Evolutionary conservation across 2,888 invertebrate genomes (phyloP).

Genomic region (Cataglyphis rosenhaueri): DNA sequence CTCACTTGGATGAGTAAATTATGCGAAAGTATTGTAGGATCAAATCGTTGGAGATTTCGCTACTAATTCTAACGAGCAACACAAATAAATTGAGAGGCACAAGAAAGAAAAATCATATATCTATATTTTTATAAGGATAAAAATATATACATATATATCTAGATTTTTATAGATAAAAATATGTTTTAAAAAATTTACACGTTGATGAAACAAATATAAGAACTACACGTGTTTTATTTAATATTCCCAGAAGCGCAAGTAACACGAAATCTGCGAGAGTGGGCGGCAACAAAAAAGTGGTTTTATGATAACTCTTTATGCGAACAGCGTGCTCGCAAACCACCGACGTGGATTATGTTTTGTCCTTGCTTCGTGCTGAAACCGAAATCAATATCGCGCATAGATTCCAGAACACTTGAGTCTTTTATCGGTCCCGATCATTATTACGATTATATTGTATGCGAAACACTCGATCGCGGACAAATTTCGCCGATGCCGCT

Average conservation of each 20-base stretch:
- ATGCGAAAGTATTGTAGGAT: neutral
- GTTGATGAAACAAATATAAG: conserved; percentile 8
- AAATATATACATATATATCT: neutral
- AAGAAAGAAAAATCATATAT: too few relatives aligned
- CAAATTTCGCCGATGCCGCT: conserved; percentile 8
- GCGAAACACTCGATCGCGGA: neutral
- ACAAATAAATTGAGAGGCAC: neutral
- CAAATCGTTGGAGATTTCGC: neutral
- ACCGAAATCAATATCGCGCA: conserved; percentile 27
- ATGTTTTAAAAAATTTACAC: neutral
- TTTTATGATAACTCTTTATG: conserved; percentile 8
- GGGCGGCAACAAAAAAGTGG: conserved; percentile 12
- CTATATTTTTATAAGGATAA: neutral
- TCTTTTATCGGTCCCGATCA: neutral
- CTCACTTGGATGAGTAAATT: conserved; percentile 6
- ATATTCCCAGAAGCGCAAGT: conserved; percentile 19
- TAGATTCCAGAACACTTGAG: conserved; percentile 26
- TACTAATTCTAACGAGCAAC: neutral
- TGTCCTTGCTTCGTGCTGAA: conserved; percentile 5
- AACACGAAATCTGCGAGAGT: conserved; percentile 18
- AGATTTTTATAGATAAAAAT: neutral
- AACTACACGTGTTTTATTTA: conserved; percentile 28
- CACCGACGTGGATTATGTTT: neutral
- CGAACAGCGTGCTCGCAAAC: neutral
- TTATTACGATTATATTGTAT: conserved; percentile 5